Percentiles rank a stretch among this genome's conserved stretches.
phyloP scores from a whole-genome alignment of 2,797 vertebrate species.

The Babyrousa celebensis region DNA sequence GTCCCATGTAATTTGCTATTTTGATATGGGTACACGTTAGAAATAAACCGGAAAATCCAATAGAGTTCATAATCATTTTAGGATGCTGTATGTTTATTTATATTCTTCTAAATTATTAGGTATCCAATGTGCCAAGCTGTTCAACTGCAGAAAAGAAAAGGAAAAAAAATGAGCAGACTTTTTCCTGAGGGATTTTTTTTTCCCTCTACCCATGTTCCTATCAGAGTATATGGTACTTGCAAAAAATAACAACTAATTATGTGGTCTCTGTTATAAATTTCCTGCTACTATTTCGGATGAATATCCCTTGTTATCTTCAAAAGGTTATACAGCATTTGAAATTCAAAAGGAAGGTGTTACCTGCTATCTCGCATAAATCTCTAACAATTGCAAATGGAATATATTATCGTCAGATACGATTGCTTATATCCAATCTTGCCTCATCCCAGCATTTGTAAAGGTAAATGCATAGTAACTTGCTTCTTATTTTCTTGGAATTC shows the following conservation, averaged over 20 bases:
- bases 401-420: slow-evolving; percentile 88
- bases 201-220: slow-evolving; percentile 79
- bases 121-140: slow-evolving; percentile 7
- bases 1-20: slow-evolving; percentile 3
- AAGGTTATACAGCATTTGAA: slow-evolving; percentile 90
- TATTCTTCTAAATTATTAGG: slow-evolving; percentile 52
- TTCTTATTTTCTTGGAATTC: slow-evolving; percentile 88
- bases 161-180: background rate
- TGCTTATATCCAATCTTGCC: slow-evolving; percentile 86
- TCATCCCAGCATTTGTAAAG: slow-evolving; percentile 85
- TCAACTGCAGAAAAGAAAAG: background rate
- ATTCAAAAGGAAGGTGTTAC: slow-evolving; percentile 90
- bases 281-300: slow-evolving; percentile 90
- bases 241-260: slow-evolving; percentile 89
- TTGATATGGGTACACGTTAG: slow-evolving; percentile 25
- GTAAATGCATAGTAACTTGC: slow-evolving; percentile 85
- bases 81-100: slow-evolving; percentile 66
- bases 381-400: slow-evolving; percentile 90
- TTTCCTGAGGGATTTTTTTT: slow-evolving; percentile 48
- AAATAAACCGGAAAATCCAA: slow-evolving; percentile 23
- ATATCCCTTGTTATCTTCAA: slow-evolving; percentile 88
- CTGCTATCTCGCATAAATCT: slow-evolving; percentile 87
- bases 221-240: slow-evolving; percentile 81
- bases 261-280: slow-evolving; percentile 88
- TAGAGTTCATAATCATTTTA: slow-evolving; percentile 28